These are phyloP conservation scores for Volucella bombylans DNA, from an alignment of 2,888 invertebrate species.

Conservation along the genomic window DNA sequence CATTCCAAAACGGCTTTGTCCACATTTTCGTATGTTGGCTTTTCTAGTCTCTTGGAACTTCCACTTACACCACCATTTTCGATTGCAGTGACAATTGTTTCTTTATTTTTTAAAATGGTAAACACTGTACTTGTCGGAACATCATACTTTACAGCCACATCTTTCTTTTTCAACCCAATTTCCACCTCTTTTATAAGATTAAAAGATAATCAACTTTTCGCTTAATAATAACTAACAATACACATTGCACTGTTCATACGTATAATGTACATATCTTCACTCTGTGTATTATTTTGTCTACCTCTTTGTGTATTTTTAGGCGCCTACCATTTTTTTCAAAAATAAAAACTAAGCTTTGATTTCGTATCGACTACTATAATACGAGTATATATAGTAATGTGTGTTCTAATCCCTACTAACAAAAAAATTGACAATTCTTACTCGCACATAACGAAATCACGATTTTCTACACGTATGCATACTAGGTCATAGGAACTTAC, in stretches of 20 bases:
- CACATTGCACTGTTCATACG: constrained; percentile 19
- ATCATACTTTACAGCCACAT: neutral
- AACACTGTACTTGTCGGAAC: constrained; percentile 14
- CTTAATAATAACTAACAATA: constrained; percentile 8
- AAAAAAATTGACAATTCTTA: too few relatives aligned
- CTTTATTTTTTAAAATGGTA: constrained; percentile 21
- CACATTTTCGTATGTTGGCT: constrained; percentile 25
- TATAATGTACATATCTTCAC: too few relatives aligned
- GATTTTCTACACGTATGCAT: too few relatives aligned
- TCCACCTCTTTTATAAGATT: constrained; percentile 3
- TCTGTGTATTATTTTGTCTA: constrained; percentile 11
- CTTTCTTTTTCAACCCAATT: constrained; percentile 9
- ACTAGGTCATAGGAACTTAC: too few relatives aligned
- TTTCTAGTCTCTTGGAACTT: constrained; percentile 24
- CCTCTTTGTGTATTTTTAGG: constrained; percentile 7
- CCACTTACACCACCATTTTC: constrained; percentile 23
- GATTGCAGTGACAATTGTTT: constrained; percentile 14
- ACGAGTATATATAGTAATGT: too few relatives aligned
- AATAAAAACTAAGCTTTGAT: neutral
- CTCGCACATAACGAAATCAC: too few relatives aligned
- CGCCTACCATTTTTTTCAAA: constrained; percentile 1
- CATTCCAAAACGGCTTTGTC: constrained; percentile 18
- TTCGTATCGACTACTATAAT: too few relatives aligned
- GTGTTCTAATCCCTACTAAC: too few relatives aligned
- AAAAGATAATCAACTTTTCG: constrained; percentile 1